A percentile compares a stretch with the other conserved stretches of the same genome.
Evolutionary conservation across 2,888 invertebrate genomes (phyloP).

Genomic region (Nemurella pictetii): DNA sequence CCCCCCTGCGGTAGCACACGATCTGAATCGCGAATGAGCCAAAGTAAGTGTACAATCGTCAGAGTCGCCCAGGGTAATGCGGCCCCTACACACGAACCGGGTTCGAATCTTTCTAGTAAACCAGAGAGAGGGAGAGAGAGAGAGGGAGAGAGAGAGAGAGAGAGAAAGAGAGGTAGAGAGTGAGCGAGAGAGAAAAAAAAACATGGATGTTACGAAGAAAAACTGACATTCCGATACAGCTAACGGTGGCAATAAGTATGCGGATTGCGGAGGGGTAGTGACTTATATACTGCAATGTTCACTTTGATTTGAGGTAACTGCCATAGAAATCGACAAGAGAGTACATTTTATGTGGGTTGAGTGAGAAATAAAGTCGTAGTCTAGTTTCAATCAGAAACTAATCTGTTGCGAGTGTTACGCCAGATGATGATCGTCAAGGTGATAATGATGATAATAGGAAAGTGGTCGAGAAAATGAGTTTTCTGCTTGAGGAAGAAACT

Average conservation of each 20-base stretch:
- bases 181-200: not conserved
- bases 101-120: not conserved
- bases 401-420: not conserved
- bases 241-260: not conserved
- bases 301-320: not conserved
- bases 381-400: not conserved
- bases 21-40: slow-evolving; percentile 24
- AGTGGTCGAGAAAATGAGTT: not conserved
- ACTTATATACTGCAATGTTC: not conserved
- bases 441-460: not conserved
- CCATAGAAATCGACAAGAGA: not conserved
- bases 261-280: not conserved
- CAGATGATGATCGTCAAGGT: not conserved
- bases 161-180: not conserved
- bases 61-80: not conserved
- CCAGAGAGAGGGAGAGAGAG: not conserved
- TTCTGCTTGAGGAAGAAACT: too few species aligned
- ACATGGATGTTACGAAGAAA: not conserved
- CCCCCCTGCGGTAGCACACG: slow-evolving; percentile 24
- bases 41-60: slow-evolving; percentile 24
- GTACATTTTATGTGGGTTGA: not conserved
- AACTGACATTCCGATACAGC: not conserved
- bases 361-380: not conserved
- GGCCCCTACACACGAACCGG: not conserved
- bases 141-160: not conserved